These are phyloP conservation scores for Brachionus paranguensis DNA, from an alignment of 1,140 invertebrate species.

Conservation along the genomic window DNA sequence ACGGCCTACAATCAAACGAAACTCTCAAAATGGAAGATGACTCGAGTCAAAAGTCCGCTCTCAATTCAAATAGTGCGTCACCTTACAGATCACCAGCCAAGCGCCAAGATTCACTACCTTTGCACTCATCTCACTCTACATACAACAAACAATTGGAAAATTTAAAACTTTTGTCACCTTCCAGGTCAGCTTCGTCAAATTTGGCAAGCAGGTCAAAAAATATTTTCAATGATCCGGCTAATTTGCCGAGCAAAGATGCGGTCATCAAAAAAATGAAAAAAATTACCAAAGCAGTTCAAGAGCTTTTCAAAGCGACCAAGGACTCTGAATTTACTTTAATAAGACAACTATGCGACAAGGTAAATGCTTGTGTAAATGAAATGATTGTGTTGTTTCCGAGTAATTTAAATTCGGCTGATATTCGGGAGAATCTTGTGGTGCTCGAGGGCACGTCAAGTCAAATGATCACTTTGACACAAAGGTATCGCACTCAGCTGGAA, in stretches of 20 bases:
- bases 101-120: not conserved
- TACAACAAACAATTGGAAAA: constrained; percentile 22
- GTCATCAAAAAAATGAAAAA: constrained; percentile 40
- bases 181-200: not conserved
- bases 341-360: not conserved
- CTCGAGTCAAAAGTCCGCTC: not conserved
- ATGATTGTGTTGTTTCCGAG: constrained; percentile 36
- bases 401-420: not conserved
- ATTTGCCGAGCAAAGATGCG: constrained; percentile 22
- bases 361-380: constrained; percentile 17
- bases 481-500: not conserved
- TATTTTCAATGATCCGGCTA: not conserved
- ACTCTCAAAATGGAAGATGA: not conserved
- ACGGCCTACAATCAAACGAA: not conserved
- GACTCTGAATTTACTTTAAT: not conserved
- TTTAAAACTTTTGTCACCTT: not conserved
- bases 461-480: not conserved
- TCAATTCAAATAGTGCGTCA: not conserved
- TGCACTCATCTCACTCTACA: not conserved
- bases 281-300: constrained; percentile 38
- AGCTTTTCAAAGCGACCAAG: constrained; percentile 38
- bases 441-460: not conserved
- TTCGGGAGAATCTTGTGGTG: not conserved
- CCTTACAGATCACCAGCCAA: not conserved
- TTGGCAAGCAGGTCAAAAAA: not conserved